Evolutionary conservation across 2,888 invertebrate species (phyloP), one percentile per base, ranked within the genome.

Genomic region (Elgonia sp.): DNA sequence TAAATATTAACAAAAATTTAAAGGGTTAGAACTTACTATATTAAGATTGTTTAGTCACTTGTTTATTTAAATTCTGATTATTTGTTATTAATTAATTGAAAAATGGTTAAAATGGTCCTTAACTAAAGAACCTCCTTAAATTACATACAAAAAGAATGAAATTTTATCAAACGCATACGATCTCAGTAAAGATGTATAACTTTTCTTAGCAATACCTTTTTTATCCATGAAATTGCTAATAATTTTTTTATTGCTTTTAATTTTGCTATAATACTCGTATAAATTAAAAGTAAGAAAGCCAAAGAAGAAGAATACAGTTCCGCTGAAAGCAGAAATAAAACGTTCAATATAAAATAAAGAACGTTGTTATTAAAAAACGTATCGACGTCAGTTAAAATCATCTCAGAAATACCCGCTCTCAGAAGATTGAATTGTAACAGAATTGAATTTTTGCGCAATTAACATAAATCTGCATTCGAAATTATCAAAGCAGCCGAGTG

Each of bases 401-500:
- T 21, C 20, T 57, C 20, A 21, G 3, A 57, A 57, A 57, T 21
- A 57, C 57, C 1, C 5, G 5, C 29, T 29, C 29, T 29, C 3
- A 1, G 29, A 29, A 29, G 29, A 29, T 29, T 29, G 29, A 29
- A 29, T 29, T 29, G 29, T 29, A 29, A 29, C 29, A 29, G 29
- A 29, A 29, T 29, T 29, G 29, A 29, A 29, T 37, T 60, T 60
- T 57, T 57, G 29, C 14, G 29, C 14, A 29, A 60, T 67, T 67
- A 67, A 67, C 65, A 67, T 67, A 67, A 67, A 42, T 67, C 42
- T 67, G 6, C 20, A 67, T 46, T 65, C 18, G 18, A 20, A 40
- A 42, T 42, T 65, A 65, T 65, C 42, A 65, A 65, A 65, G 65
- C 8, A 65, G 18, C 10, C 40, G 42, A 4, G 50, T 29, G 18